Base-by-base conservation (phyloP, 2,797 vertebrate genomes). In the Spondyliosoma cantharus region DNA sequence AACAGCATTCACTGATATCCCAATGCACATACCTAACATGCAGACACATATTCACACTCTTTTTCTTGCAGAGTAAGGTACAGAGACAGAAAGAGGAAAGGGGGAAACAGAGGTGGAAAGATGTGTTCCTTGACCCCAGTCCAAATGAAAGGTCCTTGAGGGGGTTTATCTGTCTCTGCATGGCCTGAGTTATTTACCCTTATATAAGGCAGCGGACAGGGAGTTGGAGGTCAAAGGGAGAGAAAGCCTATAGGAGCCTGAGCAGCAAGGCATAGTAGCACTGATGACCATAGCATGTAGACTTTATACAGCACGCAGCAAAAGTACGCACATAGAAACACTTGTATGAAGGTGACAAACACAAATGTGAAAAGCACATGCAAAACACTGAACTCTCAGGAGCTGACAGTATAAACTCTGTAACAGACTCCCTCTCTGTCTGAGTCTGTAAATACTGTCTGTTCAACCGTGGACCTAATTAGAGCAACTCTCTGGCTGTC, bases 391-490 rank as follows among this genome's bases (percentile, higher is more conserved):
- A 71, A 56, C 25, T 19, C n/a, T 17, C 50, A 60, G 60, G 45
- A 65, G 52, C 57, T 8, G 3, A 63, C 22, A 64, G 29, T 14
- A 54, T 50, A 25, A 67, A 57, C n/a, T 56, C 48, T 25, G 27
- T 27, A 50, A n/a, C 50, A 59, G 25, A 20, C 25, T 58, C 46
- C 29, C 42, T 58, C 32, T 58, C 56, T 45, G 32, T 69, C 65
- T 43, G 63, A 43, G 49, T 49, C 72, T 76, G 67, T 74, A 86
- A 85, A 89, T 73, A 87, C 71, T 65, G 69, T 73, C 66, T 64
- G 78, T 82, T 84, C 57, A 86, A 75, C 60, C 78, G 29, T 54
- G 70, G 82, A 81, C 74, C 76, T 83, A 87, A 92, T 92, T 90
- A 90, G 80, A 90, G 76, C 48, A 72, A 71, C 80, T 87, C 75